Conservation (phyloP, 1,140 invertebrate species). For the Drosophila nigromelanica region DNA sequence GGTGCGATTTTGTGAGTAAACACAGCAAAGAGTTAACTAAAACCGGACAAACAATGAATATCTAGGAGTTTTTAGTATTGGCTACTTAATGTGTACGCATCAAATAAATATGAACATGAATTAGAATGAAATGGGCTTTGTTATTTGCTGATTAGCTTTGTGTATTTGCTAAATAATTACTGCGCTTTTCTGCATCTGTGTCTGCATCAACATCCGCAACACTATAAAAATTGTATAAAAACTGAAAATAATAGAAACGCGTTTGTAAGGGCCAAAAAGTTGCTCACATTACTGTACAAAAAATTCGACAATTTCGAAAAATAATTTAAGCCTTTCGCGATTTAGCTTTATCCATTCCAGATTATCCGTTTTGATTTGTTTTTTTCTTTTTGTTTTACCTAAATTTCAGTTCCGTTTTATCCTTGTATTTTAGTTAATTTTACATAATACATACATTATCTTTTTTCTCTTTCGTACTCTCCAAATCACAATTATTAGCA, state of each 20-base stretch:
- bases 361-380: constrained; percentile 62
- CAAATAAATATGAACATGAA: constrained; percentile 57
- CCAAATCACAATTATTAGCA: constrained; percentile 83
- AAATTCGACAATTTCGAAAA: constrained; percentile 71
- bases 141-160: constrained; percentile 6
- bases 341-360: constrained; percentile 50
- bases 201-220: constrained; percentile 6
- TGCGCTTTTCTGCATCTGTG: constrained; percentile 11
- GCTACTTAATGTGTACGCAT: constrained; percentile 51
- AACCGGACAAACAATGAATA: constrained; percentile 24
- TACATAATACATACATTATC: constrained; percentile 45
- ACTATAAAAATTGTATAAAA: constrained; percentile 47
- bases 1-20: constrained; percentile 10
- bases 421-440: constrained; percentile 63
- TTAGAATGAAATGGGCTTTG: constrained; percentile 35
- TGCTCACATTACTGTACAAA: constrained; percentile 51
- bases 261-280: constrained; percentile 64
- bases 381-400: constrained; percentile 52
- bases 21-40: constrained; percentile 15
- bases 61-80: constrained; percentile 46
- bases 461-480: constrained; percentile 66
- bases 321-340: constrained; percentile 69
- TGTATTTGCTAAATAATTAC: constrained; percentile 29
- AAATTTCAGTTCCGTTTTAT: constrained; percentile 78
- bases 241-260: constrained; percentile 36